Conservation (phyloP, 2,797 vertebrate genomes). For the Scarus forsteni region DNA sequence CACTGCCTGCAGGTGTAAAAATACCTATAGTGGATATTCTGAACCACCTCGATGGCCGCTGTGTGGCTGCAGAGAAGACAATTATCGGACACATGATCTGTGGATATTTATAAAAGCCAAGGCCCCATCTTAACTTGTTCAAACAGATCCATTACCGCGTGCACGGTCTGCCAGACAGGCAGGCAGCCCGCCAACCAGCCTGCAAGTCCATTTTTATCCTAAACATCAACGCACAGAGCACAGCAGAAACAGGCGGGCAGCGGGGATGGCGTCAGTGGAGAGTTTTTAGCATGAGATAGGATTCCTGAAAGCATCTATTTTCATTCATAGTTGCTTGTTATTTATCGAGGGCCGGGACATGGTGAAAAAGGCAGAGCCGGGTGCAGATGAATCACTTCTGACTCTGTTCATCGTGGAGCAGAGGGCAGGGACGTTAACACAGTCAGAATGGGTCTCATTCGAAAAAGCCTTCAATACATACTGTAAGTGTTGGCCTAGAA, state of each 20-base stretch:
- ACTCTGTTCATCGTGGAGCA: conserved; percentile 57
- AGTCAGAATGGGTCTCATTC: conserved; percentile 43
- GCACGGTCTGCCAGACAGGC: conserved; percentile 65
- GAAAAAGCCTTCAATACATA: conserved; percentile 28
- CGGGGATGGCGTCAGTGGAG: conserved; percentile 60
- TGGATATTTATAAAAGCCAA: conserved; percentile 84
- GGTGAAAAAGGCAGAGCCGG: conserved; percentile 71
- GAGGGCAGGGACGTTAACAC: conserved; percentile 61
- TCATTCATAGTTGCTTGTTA: conserved; percentile 77
- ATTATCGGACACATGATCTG: conserved; percentile 82
- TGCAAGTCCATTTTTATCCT: conserved; percentile 68
- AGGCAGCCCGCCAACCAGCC: conserved; percentile 44
- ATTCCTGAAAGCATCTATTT: conserved; percentile 89
- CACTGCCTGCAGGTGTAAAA: conserved; percentile 62
- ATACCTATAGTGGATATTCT: conserved; percentile 68
- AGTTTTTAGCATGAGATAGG: conserved; percentile 82
- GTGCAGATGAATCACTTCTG: conserved; percentile 71
- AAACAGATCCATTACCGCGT: conserved; percentile 83
- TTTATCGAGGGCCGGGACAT: conserved; percentile 81
- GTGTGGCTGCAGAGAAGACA: conserved; percentile 74
- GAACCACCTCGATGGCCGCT: conserved; percentile 61
- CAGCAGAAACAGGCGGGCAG: conserved; percentile 45
- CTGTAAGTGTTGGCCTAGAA: conserved; percentile 13
- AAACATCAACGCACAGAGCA: conserved; percentile 33
- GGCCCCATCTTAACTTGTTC: conserved; percentile 80